Evolutionary conservation across 2,888 invertebrate genomes (phyloP).

Genomic region (Notodonta ziczac): DNA sequence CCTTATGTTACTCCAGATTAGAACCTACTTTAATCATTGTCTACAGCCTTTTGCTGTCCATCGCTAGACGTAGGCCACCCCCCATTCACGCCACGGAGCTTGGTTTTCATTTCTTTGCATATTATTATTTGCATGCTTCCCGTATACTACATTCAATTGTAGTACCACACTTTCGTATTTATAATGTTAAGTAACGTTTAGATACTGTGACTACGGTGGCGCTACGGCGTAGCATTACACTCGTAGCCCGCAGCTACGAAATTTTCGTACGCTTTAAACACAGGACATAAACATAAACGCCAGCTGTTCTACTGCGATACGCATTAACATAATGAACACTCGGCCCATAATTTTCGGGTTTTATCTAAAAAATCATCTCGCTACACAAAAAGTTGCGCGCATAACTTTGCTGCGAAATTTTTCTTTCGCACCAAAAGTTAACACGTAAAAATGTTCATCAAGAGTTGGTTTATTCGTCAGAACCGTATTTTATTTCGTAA

Average conservation of each 20-base stretch:
- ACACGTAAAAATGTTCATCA: conserved; percentile 39
- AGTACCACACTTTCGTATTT: no score
- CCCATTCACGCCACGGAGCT: no score
- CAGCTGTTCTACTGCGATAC: conserved; percentile 32
- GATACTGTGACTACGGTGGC: conserved; percentile 4
- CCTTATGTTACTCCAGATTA: no score
- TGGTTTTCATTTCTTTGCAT: no score
- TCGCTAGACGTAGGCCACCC: no score
- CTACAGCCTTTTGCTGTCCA: no score
- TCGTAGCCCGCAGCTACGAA: conserved; percentile 6
- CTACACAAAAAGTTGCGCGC: conserved; percentile 28
- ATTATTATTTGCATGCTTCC: no score
- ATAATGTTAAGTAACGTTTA: no score
- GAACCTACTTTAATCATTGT: no score
- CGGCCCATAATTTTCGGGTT: conserved; percentile 28
- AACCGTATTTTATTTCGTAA: conserved; percentile 18
- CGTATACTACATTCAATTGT: no score
- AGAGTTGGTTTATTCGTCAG: conserved; percentile 36
- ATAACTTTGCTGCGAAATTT: conserved; percentile 19
- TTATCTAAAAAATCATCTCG: conserved; percentile 31
- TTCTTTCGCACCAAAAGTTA: conserved; percentile 30
- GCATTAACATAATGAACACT: conserved; percentile 42
- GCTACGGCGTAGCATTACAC: conserved; percentile 6
- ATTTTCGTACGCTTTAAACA: conserved; percentile 14
- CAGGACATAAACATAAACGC: conserved; percentile 9